A percentile compares a stretch with the other conserved stretches of the same genome.
Conservation (phyloP, 2,888 invertebrate species). For the Corbicula japonica region DNA sequence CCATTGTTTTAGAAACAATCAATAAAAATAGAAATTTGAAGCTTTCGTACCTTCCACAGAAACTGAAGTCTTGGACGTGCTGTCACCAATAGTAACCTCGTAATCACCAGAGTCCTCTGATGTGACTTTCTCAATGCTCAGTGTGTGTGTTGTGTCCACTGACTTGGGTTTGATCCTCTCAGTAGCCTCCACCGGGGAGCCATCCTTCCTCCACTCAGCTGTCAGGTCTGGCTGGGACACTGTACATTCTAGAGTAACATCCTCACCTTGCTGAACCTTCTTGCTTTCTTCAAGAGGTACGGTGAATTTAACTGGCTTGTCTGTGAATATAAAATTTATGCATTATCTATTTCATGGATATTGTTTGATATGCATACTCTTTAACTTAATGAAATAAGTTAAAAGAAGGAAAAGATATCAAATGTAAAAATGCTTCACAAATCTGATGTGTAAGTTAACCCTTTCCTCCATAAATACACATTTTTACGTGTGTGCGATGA, state of each 20-base stretch:
- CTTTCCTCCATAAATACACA: too few relatives aligned
- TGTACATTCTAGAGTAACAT: constrained; percentile 80
- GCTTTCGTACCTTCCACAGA: constrained; percentile 92
- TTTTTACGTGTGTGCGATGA: too few relatives aligned
- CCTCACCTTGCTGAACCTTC: constrained; percentile 79
- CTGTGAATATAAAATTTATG: too few relatives aligned
- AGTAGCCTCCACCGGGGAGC: constrained; percentile 94
- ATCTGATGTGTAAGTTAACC: too few relatives aligned
- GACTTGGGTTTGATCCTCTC: constrained; percentile 92
- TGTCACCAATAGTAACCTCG: constrained; percentile 90
- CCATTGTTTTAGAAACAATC: too few relatives aligned
- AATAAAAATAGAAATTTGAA: too few relatives aligned
- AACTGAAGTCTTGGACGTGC: constrained; percentile 92
- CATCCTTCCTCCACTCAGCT: constrained; percentile 84
- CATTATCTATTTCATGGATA: too few relatives aligned
- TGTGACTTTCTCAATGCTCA: constrained; percentile 78
- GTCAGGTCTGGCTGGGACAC: constrained; percentile 81
- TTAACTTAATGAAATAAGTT: too few relatives aligned
- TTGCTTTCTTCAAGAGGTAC: constrained; percentile 78
- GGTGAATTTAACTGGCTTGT: constrained; percentile 77
- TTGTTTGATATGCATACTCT: too few relatives aligned
- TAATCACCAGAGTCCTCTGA: constrained; percentile 91
- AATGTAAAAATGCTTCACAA: too few relatives aligned
- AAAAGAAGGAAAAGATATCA: too few relatives aligned
- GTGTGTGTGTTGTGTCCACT: constrained; percentile 87